phyloP scores from a whole-genome alignment of 2,797 vertebrate genomes.

The Sebastes vulpes region DNA sequence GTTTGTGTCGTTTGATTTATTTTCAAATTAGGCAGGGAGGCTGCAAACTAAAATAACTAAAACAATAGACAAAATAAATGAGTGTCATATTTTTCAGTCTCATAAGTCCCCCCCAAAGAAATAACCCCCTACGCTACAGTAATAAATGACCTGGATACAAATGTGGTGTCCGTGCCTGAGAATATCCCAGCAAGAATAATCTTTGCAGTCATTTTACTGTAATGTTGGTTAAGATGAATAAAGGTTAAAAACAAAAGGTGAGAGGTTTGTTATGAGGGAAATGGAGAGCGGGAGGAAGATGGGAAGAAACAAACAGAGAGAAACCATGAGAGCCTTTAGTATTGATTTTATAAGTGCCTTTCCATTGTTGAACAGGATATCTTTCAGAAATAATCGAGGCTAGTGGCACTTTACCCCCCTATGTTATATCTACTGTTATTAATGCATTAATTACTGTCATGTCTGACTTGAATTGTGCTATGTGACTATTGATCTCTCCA shows the following conservation, averaged over 20 bases:
- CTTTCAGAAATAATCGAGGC: conserved; percentile 44
- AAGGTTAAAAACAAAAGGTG: conserved; percentile 21
- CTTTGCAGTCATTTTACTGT: not conserved
- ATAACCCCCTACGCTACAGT: not conserved
- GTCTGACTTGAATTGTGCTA: conserved; percentile 35
- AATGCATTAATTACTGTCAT: conserved; percentile 66
- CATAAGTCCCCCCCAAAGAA: not conserved
- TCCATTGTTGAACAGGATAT: conserved; percentile 61
- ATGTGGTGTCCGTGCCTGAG: not conserved
- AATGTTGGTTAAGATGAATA: not conserved
- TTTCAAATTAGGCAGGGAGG: not conserved
- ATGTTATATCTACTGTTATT: conserved; percentile 47
- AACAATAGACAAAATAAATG: not conserved
- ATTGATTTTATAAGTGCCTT: conserved; percentile 76
- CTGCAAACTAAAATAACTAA: not conserved
- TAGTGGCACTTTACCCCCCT: conserved; percentile 31
- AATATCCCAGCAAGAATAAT: not conserved
- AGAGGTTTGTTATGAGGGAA: conserved; percentile 8
- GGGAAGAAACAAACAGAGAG: conserved; percentile 22
- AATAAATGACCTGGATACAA: not conserved
- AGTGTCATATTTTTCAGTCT: not conserved
- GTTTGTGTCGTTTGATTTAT: not conserved
- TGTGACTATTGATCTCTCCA: conserved; percentile 35
- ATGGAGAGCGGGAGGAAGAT: not conserved
- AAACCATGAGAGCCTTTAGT: conserved; percentile 46